These are phyloP conservation scores for Sturnira hondurensis DNA, from an alignment of 2,113 vertebrate genomes.

Conservation along the genomic window DNA sequence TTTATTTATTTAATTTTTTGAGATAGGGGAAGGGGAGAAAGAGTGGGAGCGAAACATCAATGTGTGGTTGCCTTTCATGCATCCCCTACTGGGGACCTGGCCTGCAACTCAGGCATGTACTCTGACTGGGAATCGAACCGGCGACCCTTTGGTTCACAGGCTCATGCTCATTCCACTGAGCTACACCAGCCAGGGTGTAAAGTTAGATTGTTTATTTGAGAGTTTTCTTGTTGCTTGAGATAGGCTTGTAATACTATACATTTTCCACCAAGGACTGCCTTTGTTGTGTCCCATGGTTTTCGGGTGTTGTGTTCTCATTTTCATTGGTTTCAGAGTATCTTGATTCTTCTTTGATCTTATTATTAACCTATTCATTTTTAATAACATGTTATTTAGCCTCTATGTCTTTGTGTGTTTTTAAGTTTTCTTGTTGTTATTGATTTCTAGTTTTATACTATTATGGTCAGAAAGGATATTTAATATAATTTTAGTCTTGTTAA, in stretches of 20 bases:
- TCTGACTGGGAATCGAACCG: no score
- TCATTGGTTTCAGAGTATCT: neutral
- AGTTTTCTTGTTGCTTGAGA: neutral
- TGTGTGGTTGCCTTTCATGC: no score
- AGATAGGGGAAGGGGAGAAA: no score
- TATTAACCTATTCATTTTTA: neutral
- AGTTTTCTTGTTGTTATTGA: neutral
- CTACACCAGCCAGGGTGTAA: no score
- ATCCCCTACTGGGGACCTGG: no score
- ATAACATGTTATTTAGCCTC: neutral
- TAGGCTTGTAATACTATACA: neutral
- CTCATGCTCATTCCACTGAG: no score
- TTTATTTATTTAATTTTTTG: no score
- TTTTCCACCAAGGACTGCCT: neutral
- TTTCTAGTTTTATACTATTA: neutral
- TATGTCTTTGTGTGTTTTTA: neutral
- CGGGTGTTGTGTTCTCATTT: neutral
- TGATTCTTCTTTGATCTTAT: neutral
- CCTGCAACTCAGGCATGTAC: no score
- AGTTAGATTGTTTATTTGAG: neutral
- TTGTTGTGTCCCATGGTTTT: neutral
- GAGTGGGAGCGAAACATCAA: no score
- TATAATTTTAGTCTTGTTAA: neutral
- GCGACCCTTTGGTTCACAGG: no score
- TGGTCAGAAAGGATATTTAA: neutral